These are phyloP conservation scores for Tonatia bakeri DNA, from an alignment of 2,113 vertebrate genomes.

Conservation along the genomic window DNA sequence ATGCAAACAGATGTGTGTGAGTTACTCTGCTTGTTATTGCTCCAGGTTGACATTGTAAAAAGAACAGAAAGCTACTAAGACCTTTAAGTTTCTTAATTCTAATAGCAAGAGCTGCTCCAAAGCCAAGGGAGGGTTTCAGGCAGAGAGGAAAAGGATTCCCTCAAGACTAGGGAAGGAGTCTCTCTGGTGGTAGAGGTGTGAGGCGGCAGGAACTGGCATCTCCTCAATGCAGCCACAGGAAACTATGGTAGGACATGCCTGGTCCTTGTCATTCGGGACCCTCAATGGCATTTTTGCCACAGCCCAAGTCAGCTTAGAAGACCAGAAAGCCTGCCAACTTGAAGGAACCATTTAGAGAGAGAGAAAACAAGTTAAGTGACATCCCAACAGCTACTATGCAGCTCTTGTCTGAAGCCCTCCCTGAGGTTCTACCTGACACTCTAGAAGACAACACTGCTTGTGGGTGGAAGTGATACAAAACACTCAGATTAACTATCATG, in stretches of 20 bases:
- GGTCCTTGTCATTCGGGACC: neutral
- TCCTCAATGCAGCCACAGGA: neutral
- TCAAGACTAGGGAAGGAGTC: neutral
- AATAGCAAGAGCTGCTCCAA: neutral
- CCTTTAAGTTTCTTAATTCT: neutral
- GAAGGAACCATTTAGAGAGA: neutral
- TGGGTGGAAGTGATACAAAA: neutral
- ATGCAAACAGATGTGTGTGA: neutral
- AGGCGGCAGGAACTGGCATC: neutral
- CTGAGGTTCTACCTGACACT: fast-evolving
- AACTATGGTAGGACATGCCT: fast-evolving
- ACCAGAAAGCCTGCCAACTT: neutral
- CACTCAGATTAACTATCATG: neutral
- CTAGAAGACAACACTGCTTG: neutral
- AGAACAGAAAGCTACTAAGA: neutral
- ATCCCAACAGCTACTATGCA: fast-evolving
- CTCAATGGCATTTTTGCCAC: fast-evolving
- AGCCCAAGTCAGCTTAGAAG: neutral
- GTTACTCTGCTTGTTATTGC: neutral
- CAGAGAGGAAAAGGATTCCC: neutral
- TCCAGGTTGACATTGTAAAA: neutral
- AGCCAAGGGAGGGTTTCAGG: neutral
- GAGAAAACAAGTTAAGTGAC: neutral
- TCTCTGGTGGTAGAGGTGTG: neutral
- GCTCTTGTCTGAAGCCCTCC: too few species aligned